Conservation (phyloP, 53 echinoderm and acorn worm species). For the Mesocentrotus franciscanus region DNA sequence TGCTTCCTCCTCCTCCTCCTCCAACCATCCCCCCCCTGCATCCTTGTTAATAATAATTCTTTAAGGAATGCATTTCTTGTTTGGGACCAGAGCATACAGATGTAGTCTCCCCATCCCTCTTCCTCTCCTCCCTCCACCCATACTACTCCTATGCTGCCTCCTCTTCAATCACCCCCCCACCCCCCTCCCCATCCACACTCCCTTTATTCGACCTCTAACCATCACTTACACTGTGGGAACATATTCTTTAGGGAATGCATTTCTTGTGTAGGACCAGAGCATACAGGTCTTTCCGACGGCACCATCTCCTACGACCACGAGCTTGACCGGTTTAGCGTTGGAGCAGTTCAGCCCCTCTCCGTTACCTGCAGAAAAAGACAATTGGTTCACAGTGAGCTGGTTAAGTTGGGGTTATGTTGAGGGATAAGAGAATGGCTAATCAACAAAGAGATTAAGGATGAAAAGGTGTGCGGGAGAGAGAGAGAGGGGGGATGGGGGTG, state of each 20-base stretch:
- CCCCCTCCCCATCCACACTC: too few species aligned
- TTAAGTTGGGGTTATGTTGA: not conserved
- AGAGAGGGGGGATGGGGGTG: constrained; percentile 18
- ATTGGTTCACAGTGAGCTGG: not conserved
- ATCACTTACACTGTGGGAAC: constrained; percentile 98
- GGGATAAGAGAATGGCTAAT: not conserved
- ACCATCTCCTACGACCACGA: constrained; percentile 98
- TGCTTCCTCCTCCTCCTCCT: too few species aligned
- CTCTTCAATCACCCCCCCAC: not conserved
- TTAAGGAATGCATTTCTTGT: constrained; percentile 38
- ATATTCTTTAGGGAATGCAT: constrained; percentile 98
- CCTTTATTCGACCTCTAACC: not conserved
- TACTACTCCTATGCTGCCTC: not conserved
- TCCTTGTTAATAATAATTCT: not conserved
- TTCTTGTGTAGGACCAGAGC: constrained; percentile 98
- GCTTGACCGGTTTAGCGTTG: constrained; percentile 86
- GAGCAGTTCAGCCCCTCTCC: constrained; percentile 81
- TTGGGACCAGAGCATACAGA: constrained; percentile 93
- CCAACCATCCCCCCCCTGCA: too few species aligned
- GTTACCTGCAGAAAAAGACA: constrained; percentile 61
- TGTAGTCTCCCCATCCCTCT: constrained; percentile 79
- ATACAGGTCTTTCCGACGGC: constrained; percentile 99
- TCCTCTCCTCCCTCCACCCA: not conserved
- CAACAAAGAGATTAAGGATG: not conserved
- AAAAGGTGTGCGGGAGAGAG: not conserved